Percentiles rank a stretch among this genome's conserved stretches.
These are phyloP conservation scores for Dallia pectoralis DNA, from an alignment of 2,797 vertebrate species.

Conservation along the genomic window DNA sequence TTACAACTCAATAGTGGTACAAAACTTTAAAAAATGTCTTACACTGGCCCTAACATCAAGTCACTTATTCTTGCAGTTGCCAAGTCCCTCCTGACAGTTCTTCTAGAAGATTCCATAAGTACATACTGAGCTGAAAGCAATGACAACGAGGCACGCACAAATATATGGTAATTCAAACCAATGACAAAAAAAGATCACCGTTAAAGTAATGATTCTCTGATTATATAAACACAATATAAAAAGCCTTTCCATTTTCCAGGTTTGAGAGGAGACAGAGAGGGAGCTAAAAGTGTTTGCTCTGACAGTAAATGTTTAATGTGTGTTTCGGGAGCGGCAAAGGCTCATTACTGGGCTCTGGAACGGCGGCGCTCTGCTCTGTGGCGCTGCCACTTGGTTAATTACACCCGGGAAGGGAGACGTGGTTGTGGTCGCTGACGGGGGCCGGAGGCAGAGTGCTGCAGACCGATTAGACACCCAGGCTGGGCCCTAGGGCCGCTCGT, in stretches of 20 bases:
- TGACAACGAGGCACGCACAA: not conserved
- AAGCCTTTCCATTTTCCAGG: not conserved
- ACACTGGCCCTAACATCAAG: no score
- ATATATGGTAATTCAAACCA: not conserved
- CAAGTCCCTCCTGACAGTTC: not conserved
- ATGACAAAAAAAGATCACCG: not conserved
- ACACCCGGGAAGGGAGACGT: constrained; percentile 73
- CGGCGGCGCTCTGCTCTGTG: constrained; percentile 66
- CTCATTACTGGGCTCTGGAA: constrained; percentile 77
- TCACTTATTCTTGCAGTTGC: no score
- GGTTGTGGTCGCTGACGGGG: constrained; percentile 63
- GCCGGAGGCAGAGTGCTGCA: constrained; percentile 63
- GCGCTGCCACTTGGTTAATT: constrained; percentile 83
- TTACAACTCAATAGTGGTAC: no score
- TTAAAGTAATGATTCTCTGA: not conserved
- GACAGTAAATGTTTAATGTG: constrained; percentile 85
- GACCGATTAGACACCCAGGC: constrained; percentile 84
- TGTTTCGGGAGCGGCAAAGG: constrained; percentile 72
- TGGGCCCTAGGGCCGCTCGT: constrained; percentile 74
- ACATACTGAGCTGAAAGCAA: not conserved
- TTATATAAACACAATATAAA: not conserved
- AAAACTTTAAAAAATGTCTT: no score
- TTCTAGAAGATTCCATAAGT: not conserved
- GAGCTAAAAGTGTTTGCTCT: constrained; percentile 42
- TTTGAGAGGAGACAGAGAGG: constrained; percentile 1